Evolutionary conservation across 2,113 vertebrate genomes (phyloP).

Genomic region (Gila orcuttii): DNA sequence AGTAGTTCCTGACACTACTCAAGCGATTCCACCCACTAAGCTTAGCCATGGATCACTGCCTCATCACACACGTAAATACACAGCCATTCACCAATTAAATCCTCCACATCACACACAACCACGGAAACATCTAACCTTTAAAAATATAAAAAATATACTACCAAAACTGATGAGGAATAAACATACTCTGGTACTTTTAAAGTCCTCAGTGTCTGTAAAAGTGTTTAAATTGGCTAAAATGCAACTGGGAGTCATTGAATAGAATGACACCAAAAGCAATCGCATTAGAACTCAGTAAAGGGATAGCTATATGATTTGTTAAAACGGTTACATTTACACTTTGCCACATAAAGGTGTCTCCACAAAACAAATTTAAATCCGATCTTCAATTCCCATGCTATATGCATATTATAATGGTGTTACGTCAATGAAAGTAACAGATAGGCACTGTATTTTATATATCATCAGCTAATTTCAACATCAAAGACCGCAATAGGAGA

Average conservation of each 20-base stretch:
- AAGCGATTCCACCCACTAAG: constrained; percentile 23
- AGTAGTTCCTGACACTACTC: constrained; percentile 16
- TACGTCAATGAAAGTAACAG: too few species aligned
- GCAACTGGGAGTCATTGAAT: not conserved
- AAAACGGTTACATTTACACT: too few species aligned
- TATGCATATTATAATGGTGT: too few species aligned
- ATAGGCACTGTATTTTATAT: too few species aligned
- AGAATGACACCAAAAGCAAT: not conserved
- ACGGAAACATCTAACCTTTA: constrained; percentile 14
- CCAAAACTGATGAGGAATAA: not conserved
- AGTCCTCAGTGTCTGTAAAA: not conserved
- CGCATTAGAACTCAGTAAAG: not conserved
- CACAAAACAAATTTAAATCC: too few species aligned
- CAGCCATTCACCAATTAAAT: constrained; percentile 15
- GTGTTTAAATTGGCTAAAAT: not conserved
- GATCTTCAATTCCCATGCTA: too few species aligned
- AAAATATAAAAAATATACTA: not conserved
- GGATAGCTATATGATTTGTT: too few species aligned
- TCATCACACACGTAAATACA: not conserved
- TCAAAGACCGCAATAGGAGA: too few species aligned
- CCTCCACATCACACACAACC: not conserved
- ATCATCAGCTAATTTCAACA: too few species aligned
- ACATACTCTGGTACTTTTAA: not conserved
- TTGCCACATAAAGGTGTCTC: too few species aligned
- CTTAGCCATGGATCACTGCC: constrained; percentile 46